Evolutionary conservation across 2,888 invertebrate species (phyloP), one percentile per base, ranked within the genome.

Genomic region (Lissonota sp.): DNA sequence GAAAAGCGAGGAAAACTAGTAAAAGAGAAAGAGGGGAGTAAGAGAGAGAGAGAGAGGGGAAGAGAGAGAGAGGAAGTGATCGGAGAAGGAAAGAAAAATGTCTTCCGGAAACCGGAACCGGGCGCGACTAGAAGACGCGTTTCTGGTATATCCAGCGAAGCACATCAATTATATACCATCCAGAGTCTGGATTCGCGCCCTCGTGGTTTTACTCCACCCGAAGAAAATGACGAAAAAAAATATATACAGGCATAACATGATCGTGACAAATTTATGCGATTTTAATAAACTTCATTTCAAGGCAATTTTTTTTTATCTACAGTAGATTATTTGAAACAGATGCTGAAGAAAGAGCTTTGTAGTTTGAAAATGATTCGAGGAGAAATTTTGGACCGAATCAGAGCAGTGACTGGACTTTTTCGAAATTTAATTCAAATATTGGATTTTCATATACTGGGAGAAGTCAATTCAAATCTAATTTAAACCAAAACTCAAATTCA

Each of bases 41-140:
- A 77, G 83, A 83, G 80, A 26, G 26, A 26, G 26, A 26, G 26
- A 26, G 26, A 26, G 26, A 73, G 77, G 70, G 57, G 44, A 58
- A 58, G 72, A 63, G 70, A 12, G 46, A 14, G 53, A 60, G 57
- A 55, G 57, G 77, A 82, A 83, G 75, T 69, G 85, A 83, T 74
- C 76, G 78, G 73, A 72, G 69, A 67, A n/a, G n/a, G n/a, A n/a
- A 82, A 84, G 86, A 83, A 82, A 86, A 85, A 83, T 83, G 83
- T 80, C 87, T 88, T 89, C 89, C 90, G 90, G 89, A 88, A 89
- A 87, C 88, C 90, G 90, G 90, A 91, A 90, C 86, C 86, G 85
- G 91, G 87, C 90, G 89, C 88, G 90, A 89, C 91, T 89, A 87
- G 86, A 87, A 89, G 90, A 89, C 87, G 88, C 87, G 75, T 73